Evolutionary conservation across 2,113 vertebrate species (phyloP).

Genomic region (Triplophysa rosa): DNA sequence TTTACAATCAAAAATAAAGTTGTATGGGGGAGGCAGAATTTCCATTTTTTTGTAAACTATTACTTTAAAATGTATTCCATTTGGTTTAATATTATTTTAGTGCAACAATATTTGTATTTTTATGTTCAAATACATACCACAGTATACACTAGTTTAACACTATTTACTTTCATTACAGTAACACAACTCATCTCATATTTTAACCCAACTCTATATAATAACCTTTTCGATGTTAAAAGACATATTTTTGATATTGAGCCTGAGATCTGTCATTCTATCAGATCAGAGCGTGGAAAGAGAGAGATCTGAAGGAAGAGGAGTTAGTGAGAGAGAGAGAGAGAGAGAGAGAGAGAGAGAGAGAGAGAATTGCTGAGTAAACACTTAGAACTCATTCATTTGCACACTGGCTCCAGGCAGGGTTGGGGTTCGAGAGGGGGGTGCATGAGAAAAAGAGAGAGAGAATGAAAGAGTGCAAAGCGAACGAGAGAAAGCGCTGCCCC

Average conservation of each 20-base stretch:
- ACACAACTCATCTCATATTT: too few relatives aligned
- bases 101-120: not conserved
- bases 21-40: not conserved
- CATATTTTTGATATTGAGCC: not conserved
- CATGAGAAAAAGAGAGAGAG: conserved; percentile 61
- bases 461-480: conserved; percentile 55
- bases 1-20: not conserved
- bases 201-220: too few relatives aligned
- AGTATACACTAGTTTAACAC: too few relatives aligned
- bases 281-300: conserved; percentile 27
- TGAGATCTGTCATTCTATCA: conserved; percentile 9
- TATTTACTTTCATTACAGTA: too few relatives aligned
- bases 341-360: conserved; percentile 47
- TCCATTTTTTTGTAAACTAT: not conserved
- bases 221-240: not conserved
- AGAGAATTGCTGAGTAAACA: conserved; percentile 88
- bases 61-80: not conserved
- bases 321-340: not conserved
- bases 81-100: not conserved
- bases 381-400: conserved; percentile 93
- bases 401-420: conserved; percentile 80
- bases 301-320: conserved; percentile 36
- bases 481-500: conserved; percentile 81
- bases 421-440: conserved; percentile 67
- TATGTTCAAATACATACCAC: too few relatives aligned